Evolutionary conservation across 2,113 vertebrate species (phyloP).

Genomic region (Hyla sarda): DNA sequence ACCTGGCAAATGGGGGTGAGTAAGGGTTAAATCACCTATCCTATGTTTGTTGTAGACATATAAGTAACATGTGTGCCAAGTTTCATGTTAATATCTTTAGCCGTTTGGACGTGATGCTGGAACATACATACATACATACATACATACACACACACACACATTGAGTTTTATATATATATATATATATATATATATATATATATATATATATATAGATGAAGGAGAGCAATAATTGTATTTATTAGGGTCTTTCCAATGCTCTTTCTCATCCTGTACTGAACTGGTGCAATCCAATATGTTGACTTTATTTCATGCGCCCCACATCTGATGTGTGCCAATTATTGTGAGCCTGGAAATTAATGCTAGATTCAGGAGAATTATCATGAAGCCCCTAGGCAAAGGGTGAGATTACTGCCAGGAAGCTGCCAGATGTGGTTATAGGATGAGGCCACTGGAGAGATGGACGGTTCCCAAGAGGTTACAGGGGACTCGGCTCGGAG

Average conservation of each 20-base stretch:
- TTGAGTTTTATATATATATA: no score
- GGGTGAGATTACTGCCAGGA: slow-evolving; percentile 55
- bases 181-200: no score
- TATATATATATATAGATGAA: no score
- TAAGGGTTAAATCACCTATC: no score
- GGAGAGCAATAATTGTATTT: neutral
- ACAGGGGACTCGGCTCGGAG: slow-evolving; percentile 10
- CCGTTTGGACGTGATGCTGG: no score
- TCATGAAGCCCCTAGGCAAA: slow-evolving; percentile 59
- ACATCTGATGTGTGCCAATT: slow-evolving; percentile 57
- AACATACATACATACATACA: no score
- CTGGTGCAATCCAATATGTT: slow-evolving; percentile 23
- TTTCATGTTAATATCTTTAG: no score
- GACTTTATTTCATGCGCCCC: slow-evolving; percentile 43
- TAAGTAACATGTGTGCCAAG: no score
- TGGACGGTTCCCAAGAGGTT: slow-evolving; percentile 36
- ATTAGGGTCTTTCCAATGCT: neutral
- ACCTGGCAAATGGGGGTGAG: no score
- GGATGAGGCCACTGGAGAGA: slow-evolving; percentile 45
- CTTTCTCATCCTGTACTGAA: neutral
- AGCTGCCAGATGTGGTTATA: slow-evolving; percentile 58
- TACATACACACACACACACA: no score
- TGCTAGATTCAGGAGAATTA: slow-evolving; percentile 59
- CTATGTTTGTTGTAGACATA: no score
- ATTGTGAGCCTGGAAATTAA: slow-evolving; percentile 58